A percentile compares a stretch with the other conserved stretches of the same genome.
Evolutionary conservation across 2,888 invertebrate genomes (phyloP).

Genomic region (Athalia cordata): DNA sequence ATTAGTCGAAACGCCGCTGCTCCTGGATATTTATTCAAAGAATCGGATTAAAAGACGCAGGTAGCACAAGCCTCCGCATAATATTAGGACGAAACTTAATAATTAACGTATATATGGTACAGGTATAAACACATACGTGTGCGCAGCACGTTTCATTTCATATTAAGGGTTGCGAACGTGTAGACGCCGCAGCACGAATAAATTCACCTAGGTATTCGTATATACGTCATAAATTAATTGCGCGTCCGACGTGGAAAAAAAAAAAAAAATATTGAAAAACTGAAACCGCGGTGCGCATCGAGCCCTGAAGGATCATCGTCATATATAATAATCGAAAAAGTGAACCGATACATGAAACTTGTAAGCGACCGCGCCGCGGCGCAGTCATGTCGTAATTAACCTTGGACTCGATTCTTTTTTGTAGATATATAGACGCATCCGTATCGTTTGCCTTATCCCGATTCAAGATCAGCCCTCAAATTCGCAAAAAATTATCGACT

Average conservation of each 20-base stretch:
- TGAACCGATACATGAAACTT: neutral
- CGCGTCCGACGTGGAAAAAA: too few relatives aligned
- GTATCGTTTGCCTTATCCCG: neutral
- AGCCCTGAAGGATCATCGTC: too few relatives aligned
- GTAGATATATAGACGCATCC: neutral
- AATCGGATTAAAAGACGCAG: constrained; percentile 36
- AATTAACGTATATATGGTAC: neutral
- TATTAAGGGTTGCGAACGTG: too few relatives aligned
- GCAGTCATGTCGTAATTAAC: constrained; percentile 30
- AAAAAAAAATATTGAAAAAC: too few relatives aligned
- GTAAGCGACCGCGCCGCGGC: neutral
- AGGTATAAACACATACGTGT: too few relatives aligned
- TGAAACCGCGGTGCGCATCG: too few relatives aligned
- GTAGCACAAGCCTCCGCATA: constrained; percentile 6
- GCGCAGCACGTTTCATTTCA: neutral
- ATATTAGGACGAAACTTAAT: constrained; percentile 19
- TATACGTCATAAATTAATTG: too few relatives aligned
- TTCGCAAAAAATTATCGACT: neutral
- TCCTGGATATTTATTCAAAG: constrained; percentile 36
- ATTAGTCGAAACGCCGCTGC: constrained; percentile 2
- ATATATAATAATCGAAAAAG: constrained; percentile 15
- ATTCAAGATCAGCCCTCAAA: constrained; percentile 4
- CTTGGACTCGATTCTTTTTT: constrained; percentile 29
- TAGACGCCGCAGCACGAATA: too few relatives aligned
- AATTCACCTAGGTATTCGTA: too few relatives aligned